These are phyloP conservation scores for Malurus splendens DNA, from an alignment of 2,797 vertebrate species.

Conservation along the genomic window DNA sequence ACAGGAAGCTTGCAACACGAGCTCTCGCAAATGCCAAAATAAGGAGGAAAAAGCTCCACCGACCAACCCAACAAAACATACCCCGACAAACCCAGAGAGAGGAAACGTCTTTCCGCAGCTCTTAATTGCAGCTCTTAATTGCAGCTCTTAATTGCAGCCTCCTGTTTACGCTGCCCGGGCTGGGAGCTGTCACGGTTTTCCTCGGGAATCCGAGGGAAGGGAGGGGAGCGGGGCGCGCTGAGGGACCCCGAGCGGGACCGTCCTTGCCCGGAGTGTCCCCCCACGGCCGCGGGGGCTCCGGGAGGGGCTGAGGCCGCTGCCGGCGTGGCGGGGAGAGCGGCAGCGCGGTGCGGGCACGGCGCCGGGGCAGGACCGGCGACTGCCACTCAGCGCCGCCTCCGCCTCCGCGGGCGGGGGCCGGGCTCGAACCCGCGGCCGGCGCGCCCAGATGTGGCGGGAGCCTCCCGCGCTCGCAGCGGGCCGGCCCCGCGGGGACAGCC, in stretches of 20 bases:
- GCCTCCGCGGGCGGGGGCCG: not conserved
- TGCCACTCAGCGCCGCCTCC: slow-evolving; percentile 11
- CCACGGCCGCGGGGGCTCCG: not conserved
- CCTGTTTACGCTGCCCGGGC: not conserved
- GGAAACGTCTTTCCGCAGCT: not conserved
- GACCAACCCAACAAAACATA: not conserved
- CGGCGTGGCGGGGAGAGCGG: accelerated
- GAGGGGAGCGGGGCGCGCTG: not conserved
- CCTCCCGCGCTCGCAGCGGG: not conserved
- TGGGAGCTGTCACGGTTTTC: not conserved
- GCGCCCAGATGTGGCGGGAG: not conserved
- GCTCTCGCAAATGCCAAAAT: not conserved
- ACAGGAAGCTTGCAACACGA: not conserved
- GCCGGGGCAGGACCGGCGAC: not conserved
- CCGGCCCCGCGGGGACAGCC: not conserved
- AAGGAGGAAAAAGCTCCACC: not conserved
- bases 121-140: not conserved
- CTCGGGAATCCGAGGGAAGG: too few species aligned
- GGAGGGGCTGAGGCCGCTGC: not conserved
- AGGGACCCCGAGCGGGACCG: not conserved
- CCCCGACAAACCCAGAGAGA: not conserved
- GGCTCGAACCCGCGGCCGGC: not conserved
- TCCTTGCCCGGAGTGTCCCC: accelerated
- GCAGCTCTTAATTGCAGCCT: not conserved
- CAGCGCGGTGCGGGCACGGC: not conserved